phyloP scores from a whole-genome alignment of 2,888 invertebrate genomes.

The Encarsia formosa region DNA sequence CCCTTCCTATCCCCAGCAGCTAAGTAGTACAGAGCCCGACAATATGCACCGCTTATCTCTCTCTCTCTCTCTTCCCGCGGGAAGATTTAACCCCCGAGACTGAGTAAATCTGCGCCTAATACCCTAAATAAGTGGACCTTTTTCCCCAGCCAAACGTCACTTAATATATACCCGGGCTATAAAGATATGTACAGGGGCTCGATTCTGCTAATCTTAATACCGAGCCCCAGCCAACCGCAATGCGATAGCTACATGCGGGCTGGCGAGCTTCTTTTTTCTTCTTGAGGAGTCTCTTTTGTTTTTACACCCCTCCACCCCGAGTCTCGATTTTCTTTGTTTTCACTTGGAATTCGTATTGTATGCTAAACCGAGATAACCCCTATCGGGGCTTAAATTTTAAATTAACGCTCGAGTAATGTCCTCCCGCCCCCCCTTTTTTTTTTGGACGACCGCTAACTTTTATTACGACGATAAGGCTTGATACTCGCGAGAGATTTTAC shows the following conservation, averaged over 20 bases:
- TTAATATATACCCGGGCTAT: too few relatives aligned
- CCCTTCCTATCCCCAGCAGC: too few relatives aligned
- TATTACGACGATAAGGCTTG: not conserved
- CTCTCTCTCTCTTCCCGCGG: slow-evolving; percentile 2
- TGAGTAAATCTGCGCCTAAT: too few relatives aligned
- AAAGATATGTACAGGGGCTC: too few relatives aligned
- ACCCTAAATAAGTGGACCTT: too few relatives aligned
- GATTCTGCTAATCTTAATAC: too few relatives aligned
- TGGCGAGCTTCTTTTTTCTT: slow-evolving; percentile 2
- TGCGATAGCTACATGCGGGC: slow-evolving; percentile 31
- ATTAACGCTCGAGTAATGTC: too few relatives aligned
- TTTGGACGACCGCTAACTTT: not conserved
- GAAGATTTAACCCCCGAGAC: too few relatives aligned
- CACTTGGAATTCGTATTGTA: slow-evolving; percentile 29
- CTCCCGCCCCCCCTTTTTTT: not conserved
- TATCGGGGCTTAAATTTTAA: slow-evolving; percentile 22
- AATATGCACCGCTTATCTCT: not conserved
- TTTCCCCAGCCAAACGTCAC: too few relatives aligned
- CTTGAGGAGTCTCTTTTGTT: slow-evolving; percentile 25
- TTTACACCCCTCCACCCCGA: slow-evolving; percentile 20
- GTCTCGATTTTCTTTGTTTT: slow-evolving; percentile 29
- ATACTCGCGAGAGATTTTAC: too few relatives aligned
- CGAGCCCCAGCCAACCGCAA: too few relatives aligned
- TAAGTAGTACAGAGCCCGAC: too few relatives aligned
- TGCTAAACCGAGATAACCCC: slow-evolving; percentile 20